phyloP scores from a whole-genome alignment of 2,797 vertebrate genomes.

The Takifugu rubripes region DNA sequence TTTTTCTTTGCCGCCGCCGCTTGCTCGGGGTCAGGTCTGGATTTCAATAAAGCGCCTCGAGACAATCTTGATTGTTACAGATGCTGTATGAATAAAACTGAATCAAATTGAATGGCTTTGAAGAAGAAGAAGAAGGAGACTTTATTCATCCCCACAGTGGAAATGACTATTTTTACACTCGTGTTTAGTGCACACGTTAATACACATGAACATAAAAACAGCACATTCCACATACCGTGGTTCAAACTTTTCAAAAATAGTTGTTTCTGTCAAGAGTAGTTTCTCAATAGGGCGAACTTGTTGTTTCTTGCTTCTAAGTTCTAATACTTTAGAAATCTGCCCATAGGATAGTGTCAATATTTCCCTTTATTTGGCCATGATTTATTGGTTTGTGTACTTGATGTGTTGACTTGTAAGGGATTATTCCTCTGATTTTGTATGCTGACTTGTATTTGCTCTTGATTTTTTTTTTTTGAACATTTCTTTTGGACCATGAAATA shows the following conservation, averaged over 20 bases:
- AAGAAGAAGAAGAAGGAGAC: too few species aligned
- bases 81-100: too few species aligned
- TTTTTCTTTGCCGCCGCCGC: too few species aligned
- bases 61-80: too few species aligned
- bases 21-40: too few species aligned
- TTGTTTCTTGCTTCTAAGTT: background rate
- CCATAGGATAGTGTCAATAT: background rate
- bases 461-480: background rate
- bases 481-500: background rate
- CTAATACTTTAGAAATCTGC: background rate
- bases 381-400: background rate
- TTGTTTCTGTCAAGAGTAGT: background rate
- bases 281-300: background rate
- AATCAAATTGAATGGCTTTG: too few species aligned
- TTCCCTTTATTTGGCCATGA: background rate
- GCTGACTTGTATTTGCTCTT: slow-evolving; percentile 2
- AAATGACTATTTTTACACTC: too few species aligned
- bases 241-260: background rate
- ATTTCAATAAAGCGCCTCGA: too few species aligned
- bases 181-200: too few species aligned
- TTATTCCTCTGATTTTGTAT: slow-evolving; percentile 10
- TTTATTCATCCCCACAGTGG: too few species aligned
- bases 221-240: too few species aligned
- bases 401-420: background rate
- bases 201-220: too few species aligned